Evolutionary conservation across 2,113 vertebrate species (phyloP).

Genomic region (Herpailurus yagouaroundi): DNA sequence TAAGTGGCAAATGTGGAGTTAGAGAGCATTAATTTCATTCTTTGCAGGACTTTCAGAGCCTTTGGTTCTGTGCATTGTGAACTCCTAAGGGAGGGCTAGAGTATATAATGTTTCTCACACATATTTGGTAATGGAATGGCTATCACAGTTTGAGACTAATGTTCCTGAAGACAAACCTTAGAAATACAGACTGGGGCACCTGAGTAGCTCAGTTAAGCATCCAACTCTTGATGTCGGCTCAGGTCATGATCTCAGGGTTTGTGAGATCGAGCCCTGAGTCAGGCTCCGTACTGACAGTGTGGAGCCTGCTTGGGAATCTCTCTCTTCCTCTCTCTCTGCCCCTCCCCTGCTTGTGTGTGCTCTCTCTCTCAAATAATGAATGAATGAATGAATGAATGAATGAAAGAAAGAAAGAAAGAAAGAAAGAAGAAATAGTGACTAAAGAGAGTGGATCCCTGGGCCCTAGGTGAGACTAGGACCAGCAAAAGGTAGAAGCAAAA

Average conservation of each 20-base stretch:
- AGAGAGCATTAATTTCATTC: background rate
- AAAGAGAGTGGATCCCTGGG: background rate
- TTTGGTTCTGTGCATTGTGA: background rate
- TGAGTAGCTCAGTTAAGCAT: too few species aligned
- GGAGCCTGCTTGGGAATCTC: too few species aligned
- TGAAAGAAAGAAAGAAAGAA: too few species aligned
- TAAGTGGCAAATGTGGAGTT: background rate
- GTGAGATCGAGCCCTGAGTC: too few species aligned
- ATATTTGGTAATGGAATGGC: background rate
- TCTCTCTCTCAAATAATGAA: too few species aligned
- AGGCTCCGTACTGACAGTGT: too few species aligned
- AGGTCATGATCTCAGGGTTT: too few species aligned
- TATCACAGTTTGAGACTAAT: background rate
- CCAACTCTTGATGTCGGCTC: too few species aligned
- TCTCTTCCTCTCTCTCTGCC: too few species aligned
- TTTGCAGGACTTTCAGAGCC: background rate
- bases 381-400: too few species aligned
- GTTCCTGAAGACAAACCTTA: background rate
- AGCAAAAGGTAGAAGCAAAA: background rate
- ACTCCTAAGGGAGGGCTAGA: background rate
- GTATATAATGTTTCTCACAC: background rate
- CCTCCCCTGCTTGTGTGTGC: too few species aligned
- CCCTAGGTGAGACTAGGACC: background rate
- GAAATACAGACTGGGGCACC: too few species aligned
- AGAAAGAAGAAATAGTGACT: background rate